Evolutionary conservation across 2,888 invertebrate genomes (phyloP).

Genomic region (Laspeyria flexula): DNA sequence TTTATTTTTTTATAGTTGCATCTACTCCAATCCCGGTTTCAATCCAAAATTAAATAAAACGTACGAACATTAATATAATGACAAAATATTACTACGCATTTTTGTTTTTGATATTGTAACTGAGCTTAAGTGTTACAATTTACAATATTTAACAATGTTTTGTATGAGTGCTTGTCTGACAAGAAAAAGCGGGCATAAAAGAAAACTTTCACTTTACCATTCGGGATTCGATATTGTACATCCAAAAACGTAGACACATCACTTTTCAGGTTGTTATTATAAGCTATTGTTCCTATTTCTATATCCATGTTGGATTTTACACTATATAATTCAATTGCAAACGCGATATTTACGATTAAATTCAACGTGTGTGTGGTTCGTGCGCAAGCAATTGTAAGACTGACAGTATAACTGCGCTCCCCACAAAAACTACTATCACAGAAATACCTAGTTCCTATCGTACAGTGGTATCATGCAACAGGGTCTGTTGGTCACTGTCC

Average conservation of each 20-base stretch:
- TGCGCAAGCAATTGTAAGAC: conserved; percentile 34
- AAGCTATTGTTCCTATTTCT: conserved; percentile 43
- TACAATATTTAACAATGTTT: too few species aligned
- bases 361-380: conserved; percentile 15
- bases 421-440: neutral
- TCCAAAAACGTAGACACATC: conserved; percentile 52
- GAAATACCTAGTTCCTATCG: neutral
- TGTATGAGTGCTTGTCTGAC: too few species aligned
- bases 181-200: neutral
- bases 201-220: conserved; percentile 44
- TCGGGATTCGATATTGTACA: conserved; percentile 44
- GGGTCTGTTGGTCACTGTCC: neutral
- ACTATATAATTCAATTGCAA: conserved; percentile 4
- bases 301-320: conserved; percentile 45
- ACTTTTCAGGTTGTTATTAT: conserved; percentile 18
- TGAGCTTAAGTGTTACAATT: too few species aligned
- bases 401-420: conserved; percentile 12
- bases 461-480: neutral
- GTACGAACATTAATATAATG: too few species aligned
- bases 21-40: too few species aligned
- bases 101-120: too few species aligned
- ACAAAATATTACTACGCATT: too few species aligned
- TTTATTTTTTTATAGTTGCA: too few species aligned
- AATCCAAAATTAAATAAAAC: too few species aligned
- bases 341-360: conserved; percentile 3